These are phyloP conservation scores for Hypanus sabinus DNA, from an alignment of 2,113 vertebrate genomes.

Conservation along the genomic window DNA sequence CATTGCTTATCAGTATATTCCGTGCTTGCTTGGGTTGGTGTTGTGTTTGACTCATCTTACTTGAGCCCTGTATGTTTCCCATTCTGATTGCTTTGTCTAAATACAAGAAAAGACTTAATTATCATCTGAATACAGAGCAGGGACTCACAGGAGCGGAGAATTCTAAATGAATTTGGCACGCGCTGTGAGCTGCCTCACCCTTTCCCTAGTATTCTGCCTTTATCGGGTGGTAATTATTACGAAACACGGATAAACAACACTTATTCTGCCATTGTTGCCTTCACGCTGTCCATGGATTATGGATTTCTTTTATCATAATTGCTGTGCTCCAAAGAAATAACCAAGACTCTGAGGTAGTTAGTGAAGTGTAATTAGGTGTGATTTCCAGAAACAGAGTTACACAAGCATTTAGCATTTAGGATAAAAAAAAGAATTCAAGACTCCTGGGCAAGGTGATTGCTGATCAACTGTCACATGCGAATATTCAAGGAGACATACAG, in stretches of 20 bases:
- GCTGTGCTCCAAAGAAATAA: slow-evolving; percentile 23
- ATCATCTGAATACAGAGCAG: slow-evolving; percentile 25
- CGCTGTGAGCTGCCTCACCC: background rate
- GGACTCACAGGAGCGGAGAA: background rate
- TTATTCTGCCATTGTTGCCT: background rate
- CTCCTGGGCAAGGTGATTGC: background rate
- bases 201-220: background rate
- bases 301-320: slow-evolving; percentile 26
- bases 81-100: slow-evolving; percentile 32
- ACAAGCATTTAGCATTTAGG: background rate
- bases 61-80: slow-evolving; percentile 16
- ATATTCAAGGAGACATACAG: background rate
- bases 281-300: slow-evolving; percentile 25
- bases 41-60: slow-evolving; percentile 20
- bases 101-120: slow-evolving; percentile 32
- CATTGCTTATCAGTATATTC: slow-evolving; percentile 8
- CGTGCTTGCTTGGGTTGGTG: slow-evolving; percentile 6
- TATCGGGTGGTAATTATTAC: slow-evolving; percentile 20
- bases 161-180: slow-evolving; percentile 22
- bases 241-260: slow-evolving; percentile 6
- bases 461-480: background rate
- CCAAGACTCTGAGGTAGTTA: slow-evolving; percentile 9
- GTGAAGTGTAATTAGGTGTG: slow-evolving; percentile 13
- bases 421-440: background rate
- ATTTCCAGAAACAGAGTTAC: background rate